Evolutionary conservation across 1,140 invertebrate genomes (phyloP).

Genomic region (Leptopilina clavipes): DNA sequence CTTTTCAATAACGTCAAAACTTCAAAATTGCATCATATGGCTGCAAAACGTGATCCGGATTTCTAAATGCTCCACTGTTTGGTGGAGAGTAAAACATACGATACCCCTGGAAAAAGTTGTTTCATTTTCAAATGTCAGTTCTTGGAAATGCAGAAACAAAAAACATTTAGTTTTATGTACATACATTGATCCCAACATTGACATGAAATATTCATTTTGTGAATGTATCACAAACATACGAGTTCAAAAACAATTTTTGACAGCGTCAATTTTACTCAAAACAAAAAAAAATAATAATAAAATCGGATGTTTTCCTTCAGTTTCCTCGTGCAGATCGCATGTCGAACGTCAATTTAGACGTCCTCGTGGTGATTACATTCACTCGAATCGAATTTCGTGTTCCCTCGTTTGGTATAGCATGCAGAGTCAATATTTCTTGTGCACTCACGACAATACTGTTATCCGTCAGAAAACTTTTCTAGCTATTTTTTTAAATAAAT

Average conservation of each 20-base stretch:
- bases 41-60: not conserved
- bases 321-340: conserved; percentile 6
- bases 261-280: not conserved
- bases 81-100: not conserved
- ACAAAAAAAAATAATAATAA: no score
- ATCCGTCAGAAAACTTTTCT: conserved; percentile 30
- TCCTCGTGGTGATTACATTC: conserved; percentile 21
- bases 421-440: conserved; percentile 13
- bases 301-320: conserved; percentile 9
- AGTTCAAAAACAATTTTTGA: not conserved
- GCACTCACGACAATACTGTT: conserved; percentile 4
- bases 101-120: not conserved
- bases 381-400: conserved; percentile 24
- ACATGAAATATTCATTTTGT: not conserved
- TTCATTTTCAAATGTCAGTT: not conserved
- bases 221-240: not conserved
- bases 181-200: not conserved
- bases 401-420: conserved; percentile 16
- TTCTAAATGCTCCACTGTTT: not conserved
- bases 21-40: not conserved
- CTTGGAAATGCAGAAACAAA: not conserved
- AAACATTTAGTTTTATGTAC: not conserved
- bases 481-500: conserved; percentile 52
- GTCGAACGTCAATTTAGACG: conserved; percentile 19
- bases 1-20: not conserved